Conservation (phyloP, 2,113 vertebrate species). For the Dicerorhinus sumatrensis region DNA sequence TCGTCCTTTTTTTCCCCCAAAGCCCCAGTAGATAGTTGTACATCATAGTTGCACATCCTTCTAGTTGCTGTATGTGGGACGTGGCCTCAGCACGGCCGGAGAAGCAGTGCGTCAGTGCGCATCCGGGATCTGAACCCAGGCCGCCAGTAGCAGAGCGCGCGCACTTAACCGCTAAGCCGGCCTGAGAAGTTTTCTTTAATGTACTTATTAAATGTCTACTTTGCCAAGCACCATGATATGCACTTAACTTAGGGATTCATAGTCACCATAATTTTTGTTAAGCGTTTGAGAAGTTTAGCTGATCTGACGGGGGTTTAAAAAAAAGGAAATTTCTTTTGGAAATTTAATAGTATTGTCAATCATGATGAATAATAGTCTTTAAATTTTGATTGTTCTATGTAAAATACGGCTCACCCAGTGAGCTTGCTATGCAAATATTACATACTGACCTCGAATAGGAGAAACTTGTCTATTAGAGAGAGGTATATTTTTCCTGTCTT, state of each 20-base stretch:
- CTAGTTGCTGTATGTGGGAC: no score
- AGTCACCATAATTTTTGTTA: background rate
- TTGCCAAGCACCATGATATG: background rate
- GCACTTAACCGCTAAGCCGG: no score
- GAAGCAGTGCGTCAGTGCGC: no score
- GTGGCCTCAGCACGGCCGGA: no score
- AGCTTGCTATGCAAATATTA: background rate
- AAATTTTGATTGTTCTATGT: background rate
- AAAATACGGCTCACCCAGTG: background rate
- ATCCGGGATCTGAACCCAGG: no score
- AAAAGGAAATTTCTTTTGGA: background rate
- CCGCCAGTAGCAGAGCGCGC: no score
- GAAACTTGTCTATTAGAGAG: background rate
- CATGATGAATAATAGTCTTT: background rate
- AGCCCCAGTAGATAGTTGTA: no score
- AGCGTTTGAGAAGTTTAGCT: background rate
- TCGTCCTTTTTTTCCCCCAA: no score
- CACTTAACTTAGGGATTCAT: background rate
- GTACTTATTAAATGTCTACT: background rate
- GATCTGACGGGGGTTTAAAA: background rate
- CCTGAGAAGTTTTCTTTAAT: background rate
- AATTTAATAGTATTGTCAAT: background rate
- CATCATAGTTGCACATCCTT: no score
- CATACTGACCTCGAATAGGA: background rate
- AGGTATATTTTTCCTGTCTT: background rate